A percentile compares a stretch with the other conserved stretches of the same genome.
Evolutionary conservation across 2,888 invertebrate genomes (phyloP).

Genomic region (Pycnomerus fuliginosus): DNA sequence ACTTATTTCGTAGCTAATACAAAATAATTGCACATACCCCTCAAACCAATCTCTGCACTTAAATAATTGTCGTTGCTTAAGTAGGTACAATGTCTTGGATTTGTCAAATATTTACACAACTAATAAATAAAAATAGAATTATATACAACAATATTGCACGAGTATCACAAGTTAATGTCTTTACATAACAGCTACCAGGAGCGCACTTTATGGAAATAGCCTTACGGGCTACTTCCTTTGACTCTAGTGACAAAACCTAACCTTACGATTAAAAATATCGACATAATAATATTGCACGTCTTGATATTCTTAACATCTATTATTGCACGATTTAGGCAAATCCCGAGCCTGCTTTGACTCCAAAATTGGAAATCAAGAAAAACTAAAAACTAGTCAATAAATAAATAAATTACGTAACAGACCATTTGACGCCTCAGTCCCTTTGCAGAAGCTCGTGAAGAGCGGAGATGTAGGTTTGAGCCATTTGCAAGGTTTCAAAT

Average conservation of each 20-base stretch:
- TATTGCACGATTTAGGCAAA: slow-evolving; percentile 31
- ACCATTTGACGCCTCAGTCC: slow-evolving; percentile 37
- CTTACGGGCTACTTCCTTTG: slow-evolving; percentile 13
- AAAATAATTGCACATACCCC: slow-evolving; percentile 29
- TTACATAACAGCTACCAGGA: slow-evolving; percentile 8
- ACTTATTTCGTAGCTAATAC: too few species aligned
- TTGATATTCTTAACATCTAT: slow-evolving; percentile 28
- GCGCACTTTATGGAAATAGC: slow-evolving; percentile 2
- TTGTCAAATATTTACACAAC: too few species aligned
- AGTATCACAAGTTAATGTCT: slow-evolving; percentile 11
- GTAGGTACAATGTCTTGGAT: too few species aligned
- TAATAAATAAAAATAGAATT: too few species aligned
- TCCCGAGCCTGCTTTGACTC: slow-evolving; percentile 21
- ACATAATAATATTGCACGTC: slow-evolving; percentile 32
- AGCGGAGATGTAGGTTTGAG: slow-evolving; percentile 72
- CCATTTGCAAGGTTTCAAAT: slow-evolving; percentile 77
- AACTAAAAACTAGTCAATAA: slow-evolving; percentile 14
- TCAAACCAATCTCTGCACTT: slow-evolving; percentile 6
- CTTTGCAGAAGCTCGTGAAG: slow-evolving; percentile 62
- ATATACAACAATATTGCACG: slow-evolving; percentile 4
- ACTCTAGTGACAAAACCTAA: too few species aligned
- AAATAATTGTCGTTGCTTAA: neutral
- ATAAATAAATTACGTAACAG: slow-evolving; percentile 22
- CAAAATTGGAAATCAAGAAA: neutral
- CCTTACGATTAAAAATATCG: slow-evolving; percentile 33